Evolutionary conservation across 2,797 vertebrate genomes (phyloP).

Genomic region (Heliangelus exortis): DNA sequence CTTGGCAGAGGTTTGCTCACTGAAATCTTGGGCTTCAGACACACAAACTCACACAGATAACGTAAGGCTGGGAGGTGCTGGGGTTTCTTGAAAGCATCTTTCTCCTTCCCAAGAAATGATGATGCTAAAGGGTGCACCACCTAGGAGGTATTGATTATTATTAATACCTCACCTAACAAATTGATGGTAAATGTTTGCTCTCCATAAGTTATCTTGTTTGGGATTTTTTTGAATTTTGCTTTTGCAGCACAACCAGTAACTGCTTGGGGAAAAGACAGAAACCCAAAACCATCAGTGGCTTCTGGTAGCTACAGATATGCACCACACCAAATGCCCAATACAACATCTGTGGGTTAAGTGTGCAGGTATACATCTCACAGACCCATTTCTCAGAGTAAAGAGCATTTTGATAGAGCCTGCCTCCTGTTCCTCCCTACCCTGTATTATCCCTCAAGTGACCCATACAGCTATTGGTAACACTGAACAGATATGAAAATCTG

Average conservation of each 20-base stretch:
- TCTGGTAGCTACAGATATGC: background rate
- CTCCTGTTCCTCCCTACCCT: background rate
- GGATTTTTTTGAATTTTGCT: background rate
- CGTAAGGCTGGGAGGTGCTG: background rate
- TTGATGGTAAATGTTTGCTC: rapidly evolving
- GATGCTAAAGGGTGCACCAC: background rate
- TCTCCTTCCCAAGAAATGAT: background rate
- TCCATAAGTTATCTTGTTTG: rapidly evolving
- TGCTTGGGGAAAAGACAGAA: background rate
- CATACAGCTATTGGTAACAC: background rate
- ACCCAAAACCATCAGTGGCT: background rate
- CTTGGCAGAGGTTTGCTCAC: conserved; percentile 39
- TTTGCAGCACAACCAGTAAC: background rate
- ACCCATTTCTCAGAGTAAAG: background rate
- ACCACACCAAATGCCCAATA: rapidly evolving
- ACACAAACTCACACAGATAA: rapidly evolving
- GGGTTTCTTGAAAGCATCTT: background rate
- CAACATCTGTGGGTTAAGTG: background rate
- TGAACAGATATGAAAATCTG: background rate
- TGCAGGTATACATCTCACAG: background rate
- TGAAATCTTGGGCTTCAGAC: background rate
- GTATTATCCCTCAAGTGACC: background rate
- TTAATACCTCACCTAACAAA: background rate
- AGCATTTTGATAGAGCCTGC: background rate
- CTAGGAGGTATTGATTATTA: background rate